These are phyloP conservation scores for Hydrolagus colliei DNA, from an alignment of 2,797 vertebrate genomes.

Conservation along the genomic window DNA sequence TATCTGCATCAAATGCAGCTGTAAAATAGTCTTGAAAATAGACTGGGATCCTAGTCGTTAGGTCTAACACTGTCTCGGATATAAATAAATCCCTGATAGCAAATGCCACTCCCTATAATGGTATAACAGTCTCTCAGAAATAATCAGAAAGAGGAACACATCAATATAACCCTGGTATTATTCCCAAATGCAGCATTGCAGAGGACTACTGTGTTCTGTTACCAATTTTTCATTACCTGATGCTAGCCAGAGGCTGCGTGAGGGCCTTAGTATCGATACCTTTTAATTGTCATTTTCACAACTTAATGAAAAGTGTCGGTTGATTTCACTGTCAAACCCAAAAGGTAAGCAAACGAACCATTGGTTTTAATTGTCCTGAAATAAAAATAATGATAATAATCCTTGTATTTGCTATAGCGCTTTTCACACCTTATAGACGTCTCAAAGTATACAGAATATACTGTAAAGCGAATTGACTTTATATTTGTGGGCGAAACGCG, in stretches of 20 bases:
- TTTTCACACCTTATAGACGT: too few relatives aligned
- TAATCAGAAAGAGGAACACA: background rate
- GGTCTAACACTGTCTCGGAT: background rate
- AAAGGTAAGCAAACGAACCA: too few relatives aligned
- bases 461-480: too few relatives aligned
- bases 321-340: too few relatives aligned
- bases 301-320: background rate
- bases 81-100: background rate
- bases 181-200: background rate
- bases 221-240: background rate
- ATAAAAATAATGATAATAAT: too few relatives aligned
- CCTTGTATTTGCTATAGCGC: too few relatives aligned
- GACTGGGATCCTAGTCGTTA: background rate
- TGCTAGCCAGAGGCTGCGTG: background rate
- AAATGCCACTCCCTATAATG: background rate
- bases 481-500: too few relatives aligned
- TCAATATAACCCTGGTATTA: background rate
- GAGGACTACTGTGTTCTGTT: constrained; percentile 8
- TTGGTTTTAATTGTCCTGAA: too few relatives aligned
- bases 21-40: too few relatives aligned
- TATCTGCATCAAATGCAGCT: too few relatives aligned
- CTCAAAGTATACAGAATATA: too few relatives aligned
- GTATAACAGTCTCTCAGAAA: background rate
- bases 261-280: background rate
- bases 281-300: background rate